Conservation (phyloP, 2,888 invertebrate species). For the Andrena flavipes region DNA sequence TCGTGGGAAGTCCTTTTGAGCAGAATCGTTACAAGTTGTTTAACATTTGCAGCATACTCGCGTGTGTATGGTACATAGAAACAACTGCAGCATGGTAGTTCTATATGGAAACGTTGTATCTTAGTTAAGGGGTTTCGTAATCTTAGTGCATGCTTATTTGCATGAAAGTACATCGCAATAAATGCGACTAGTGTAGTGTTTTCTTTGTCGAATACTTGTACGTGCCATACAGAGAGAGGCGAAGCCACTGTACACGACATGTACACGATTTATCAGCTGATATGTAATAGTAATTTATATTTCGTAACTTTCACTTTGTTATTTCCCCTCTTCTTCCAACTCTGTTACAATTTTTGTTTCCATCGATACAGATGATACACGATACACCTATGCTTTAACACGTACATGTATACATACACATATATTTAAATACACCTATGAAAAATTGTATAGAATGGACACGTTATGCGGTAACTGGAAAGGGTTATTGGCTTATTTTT, state of each 20-base stretch:
- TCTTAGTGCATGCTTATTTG: slow-evolving; percentile 56
- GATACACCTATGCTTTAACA: neutral
- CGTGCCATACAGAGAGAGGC: neutral
- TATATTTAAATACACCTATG: neutral
- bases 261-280: slow-evolving; percentile 1
- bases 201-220: slow-evolving; percentile 20
- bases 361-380: neutral
- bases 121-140: slow-evolving; percentile 46
- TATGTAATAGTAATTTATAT: neutral
- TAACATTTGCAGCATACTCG: slow-evolving; percentile 37
- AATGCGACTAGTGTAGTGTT: slow-evolving; percentile 36
- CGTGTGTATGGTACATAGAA: slow-evolving; percentile 27
- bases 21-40: slow-evolving; percentile 8
- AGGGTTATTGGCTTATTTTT: slow-evolving; percentile 82
- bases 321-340: neutral
- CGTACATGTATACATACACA: neutral
- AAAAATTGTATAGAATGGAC: neutral
- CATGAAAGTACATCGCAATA: slow-evolving; percentile 50
- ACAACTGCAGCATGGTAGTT: slow-evolving; percentile 53
- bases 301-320: neutral
- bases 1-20: slow-evolving; percentile 1
- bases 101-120: slow-evolving; percentile 25
- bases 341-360: slow-evolving; percentile 16
- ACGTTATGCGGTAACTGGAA: slow-evolving; percentile 5
- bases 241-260: slow-evolving; percentile 25